Evolutionary conservation across 2,888 invertebrate genomes (phyloP).

Genomic region (Xestia sexstrigata): DNA sequence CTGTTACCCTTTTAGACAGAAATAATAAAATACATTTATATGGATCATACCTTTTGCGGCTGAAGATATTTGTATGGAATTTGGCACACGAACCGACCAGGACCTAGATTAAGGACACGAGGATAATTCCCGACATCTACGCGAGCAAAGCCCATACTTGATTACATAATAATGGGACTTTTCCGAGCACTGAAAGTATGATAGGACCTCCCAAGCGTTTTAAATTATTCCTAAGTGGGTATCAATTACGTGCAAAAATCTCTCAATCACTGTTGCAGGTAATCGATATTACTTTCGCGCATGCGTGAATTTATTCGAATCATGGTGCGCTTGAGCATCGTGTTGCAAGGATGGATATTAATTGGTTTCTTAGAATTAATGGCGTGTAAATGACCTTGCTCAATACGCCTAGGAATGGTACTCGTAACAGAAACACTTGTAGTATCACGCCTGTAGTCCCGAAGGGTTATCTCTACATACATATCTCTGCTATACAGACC

Average conservation of each 20-base stretch:
- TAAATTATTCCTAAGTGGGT: constrained; percentile 24
- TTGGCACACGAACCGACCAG: neutral
- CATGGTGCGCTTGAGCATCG: constrained; percentile 31
- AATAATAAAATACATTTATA: too few species aligned
- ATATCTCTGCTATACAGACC: too few species aligned
- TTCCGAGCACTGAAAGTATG: neutral
- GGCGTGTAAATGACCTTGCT: constrained; percentile 21
- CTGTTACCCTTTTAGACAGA: neutral
- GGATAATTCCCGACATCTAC: neutral
- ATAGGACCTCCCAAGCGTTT: constrained; percentile 3
- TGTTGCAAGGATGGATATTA: constrained; percentile 13
- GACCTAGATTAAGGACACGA: neutral
- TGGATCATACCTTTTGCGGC: too few species aligned
- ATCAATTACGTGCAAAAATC: constrained; percentile 48
- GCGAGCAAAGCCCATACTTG: neutral
- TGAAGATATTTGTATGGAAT: neutral
- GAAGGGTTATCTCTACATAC: too few species aligned
- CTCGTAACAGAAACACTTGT: neutral
- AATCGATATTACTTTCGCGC: constrained; percentile 43
- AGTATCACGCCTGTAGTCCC: neutral
- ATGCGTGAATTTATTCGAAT: constrained; percentile 35
- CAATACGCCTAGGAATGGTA: neutral
- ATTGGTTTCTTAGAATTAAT: constrained; percentile 14
- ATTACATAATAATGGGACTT: neutral
- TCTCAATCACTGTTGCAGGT: constrained; percentile 24